Conservation (phyloP, 2,113 vertebrate genomes). For the Myotis yumanensis region DNA sequence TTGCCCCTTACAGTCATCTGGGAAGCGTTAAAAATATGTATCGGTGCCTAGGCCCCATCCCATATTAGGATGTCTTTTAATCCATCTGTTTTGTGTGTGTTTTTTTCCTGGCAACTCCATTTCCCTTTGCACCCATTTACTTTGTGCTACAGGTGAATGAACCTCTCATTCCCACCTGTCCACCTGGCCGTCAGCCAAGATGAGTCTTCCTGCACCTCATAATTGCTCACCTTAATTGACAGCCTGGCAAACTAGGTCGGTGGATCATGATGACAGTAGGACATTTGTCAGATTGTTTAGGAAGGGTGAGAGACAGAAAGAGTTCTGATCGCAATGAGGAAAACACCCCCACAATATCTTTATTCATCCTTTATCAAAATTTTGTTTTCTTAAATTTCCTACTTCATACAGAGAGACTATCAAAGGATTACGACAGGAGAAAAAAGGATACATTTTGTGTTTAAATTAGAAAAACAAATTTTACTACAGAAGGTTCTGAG, state of each 20-base stretch:
- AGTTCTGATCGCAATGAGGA: not conserved
- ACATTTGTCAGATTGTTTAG: not conserved
- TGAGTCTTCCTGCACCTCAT: not conserved
- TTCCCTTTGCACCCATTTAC: slow-evolving; percentile 22
- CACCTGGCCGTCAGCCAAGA: slow-evolving; percentile 40
- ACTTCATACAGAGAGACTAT: not conserved
- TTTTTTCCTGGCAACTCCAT: not conserved
- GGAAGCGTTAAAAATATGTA: not conserved
- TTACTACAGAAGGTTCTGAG: not conserved
- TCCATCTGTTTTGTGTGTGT: not conserved
- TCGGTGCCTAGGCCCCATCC: not conserved
- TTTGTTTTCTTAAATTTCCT: slow-evolving; percentile 5
- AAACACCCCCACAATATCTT: not conserved
- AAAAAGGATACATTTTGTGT: not conserved
- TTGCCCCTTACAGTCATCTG: not conserved
- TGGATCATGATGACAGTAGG: not conserved
- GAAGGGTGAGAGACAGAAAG: not conserved
- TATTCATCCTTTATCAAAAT: not conserved
- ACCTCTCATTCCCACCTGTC: slow-evolving; percentile 34
- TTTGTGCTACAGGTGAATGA: not conserved
- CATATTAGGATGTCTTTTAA: slow-evolving; percentile 4
- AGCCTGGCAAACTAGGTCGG: not conserved
- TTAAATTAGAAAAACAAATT: slow-evolving; percentile 26
- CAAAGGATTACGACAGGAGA: not conserved
- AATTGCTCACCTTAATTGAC: slow-evolving; percentile 14